Conservation (phyloP, 2,797 vertebrate genomes). For the Podarcis siculus region DNA sequence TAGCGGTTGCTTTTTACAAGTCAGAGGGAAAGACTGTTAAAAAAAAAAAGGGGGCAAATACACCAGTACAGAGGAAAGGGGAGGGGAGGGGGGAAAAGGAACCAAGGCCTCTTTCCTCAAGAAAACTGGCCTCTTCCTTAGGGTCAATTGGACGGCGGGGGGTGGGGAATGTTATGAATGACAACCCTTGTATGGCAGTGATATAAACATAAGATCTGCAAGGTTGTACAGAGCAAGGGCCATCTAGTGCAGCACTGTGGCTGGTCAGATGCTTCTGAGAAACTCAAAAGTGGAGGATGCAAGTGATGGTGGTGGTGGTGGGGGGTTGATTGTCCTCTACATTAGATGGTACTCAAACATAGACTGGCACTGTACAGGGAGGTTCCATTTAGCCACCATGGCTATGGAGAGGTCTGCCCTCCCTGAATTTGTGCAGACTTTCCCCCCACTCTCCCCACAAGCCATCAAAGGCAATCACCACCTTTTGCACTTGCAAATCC, state of each 20-base stretch:
- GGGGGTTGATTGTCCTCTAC: neutral
- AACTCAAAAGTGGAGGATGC: neutral
- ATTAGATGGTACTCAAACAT: neutral
- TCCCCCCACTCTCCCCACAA: too few relatives aligned
- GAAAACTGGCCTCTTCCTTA: neutral
- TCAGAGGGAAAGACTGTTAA: neutral
- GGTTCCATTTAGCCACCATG: neutral
- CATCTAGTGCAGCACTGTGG: neutral
- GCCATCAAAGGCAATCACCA: neutral
- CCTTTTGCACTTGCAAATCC: neutral
- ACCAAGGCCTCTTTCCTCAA: neutral
- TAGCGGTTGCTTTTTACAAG: slow-evolving; percentile 19
- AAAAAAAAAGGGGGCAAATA: neutral
- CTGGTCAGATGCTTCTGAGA: neutral
- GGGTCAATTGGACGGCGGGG: too few relatives aligned
- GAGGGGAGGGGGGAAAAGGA: neutral
- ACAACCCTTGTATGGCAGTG: neutral
- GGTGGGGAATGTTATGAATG: neutral
- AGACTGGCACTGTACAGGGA: too few relatives aligned
- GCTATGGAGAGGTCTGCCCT: neutral
- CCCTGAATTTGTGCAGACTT: neutral
- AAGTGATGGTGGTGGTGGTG: neutral
- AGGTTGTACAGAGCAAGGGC: neutral
- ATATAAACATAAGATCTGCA: neutral
- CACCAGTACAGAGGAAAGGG: neutral